These are phyloP conservation scores for Gadopsis marmoratus DNA, from an alignment of 2,797 vertebrate genomes.

Conservation along the genomic window DNA sequence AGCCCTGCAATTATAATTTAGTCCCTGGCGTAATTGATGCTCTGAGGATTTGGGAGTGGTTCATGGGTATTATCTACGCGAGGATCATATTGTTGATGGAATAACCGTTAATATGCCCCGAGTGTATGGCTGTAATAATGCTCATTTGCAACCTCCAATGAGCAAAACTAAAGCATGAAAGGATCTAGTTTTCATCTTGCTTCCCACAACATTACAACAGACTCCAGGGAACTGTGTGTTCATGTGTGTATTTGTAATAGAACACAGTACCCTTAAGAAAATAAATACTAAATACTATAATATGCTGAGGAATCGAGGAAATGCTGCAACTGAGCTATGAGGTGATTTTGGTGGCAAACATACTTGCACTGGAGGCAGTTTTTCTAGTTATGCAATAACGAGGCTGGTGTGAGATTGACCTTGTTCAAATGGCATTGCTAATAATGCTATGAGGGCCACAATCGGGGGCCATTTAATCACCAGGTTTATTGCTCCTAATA, in stretches of 20 bases:
- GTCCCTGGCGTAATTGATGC: conserved; percentile 28
- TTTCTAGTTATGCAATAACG: conserved; percentile 67
- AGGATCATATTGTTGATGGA: conserved; percentile 31
- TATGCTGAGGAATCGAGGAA: conserved; percentile 25
- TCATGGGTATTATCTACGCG: conserved; percentile 7
- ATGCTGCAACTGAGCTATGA: conserved; percentile 33
- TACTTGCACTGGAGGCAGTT: conserved; percentile 46
- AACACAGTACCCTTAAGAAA: conserved; percentile 19
- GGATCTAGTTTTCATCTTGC: conserved; percentile 23
- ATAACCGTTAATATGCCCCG: conserved; percentile 24
- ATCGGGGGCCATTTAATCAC: conserved; percentile 72
- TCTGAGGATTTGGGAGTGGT: conserved; percentile 31
- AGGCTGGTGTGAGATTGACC: conserved; percentile 75
- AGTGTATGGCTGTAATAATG: conserved; percentile 21
- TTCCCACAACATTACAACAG: not conserved
- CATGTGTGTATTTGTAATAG: not conserved
- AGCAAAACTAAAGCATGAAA: conserved; percentile 11
- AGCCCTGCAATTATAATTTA: conserved; percentile 29
- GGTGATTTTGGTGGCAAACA: conserved; percentile 39
- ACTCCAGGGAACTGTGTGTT: not conserved
- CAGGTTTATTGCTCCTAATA: conserved; percentile 57
- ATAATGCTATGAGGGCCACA: conserved; percentile 72
- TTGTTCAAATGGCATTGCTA: conserved; percentile 78
- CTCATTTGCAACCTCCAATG: conserved; percentile 35
- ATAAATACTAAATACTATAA: conserved; percentile 21